phyloP scores from a whole-genome alignment of 53 echinoderm and acorn worm genomes.

The Pentamera pediparva region DNA sequence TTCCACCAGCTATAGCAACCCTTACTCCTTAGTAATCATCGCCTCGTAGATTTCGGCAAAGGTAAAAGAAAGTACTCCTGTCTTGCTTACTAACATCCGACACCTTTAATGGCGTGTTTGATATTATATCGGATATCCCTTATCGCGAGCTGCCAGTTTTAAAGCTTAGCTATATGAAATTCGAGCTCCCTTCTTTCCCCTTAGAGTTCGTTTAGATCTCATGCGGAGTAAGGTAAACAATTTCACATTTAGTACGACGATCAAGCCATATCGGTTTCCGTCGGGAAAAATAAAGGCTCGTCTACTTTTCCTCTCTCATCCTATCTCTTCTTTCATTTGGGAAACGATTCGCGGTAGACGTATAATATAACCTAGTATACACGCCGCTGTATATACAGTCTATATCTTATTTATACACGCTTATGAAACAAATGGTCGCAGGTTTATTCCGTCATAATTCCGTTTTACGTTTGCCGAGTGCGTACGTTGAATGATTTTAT shows the following conservation, averaged over 20 bases:
- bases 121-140: conserved; percentile 29
- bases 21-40: no score
- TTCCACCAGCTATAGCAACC: no score
- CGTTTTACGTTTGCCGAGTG: conserved; percentile 19
- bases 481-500: conserved; percentile 4
- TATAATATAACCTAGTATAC: no score
- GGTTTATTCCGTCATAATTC: background rate
- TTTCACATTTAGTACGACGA: conserved; percentile 33
- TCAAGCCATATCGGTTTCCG: conserved; percentile 33
- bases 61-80: no score
- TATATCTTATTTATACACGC: no score
- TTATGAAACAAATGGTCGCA: no score
- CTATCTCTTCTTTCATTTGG: background rate
- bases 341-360: no score
- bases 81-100: background rate
- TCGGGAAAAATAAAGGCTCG: conserved; percentile 9
- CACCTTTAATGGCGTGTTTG: conserved; percentile 30
- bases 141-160: conserved; percentile 22
- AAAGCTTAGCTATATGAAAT: conserved; percentile 31
- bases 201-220: conserved; percentile 25
- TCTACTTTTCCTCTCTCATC: background rate
- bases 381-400: no score
- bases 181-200: conserved; percentile 11
- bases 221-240: conserved; percentile 31
- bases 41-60: no score